Evolutionary conservation across 2,113 vertebrate genomes (phyloP).

Genomic region (Rattus norvegicus): GRCr8 NC_086037.1:48732001-48732500

Average conservation of each 20-base stretch:
- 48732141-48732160: neutral
- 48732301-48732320: constrained; percentile 1
- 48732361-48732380: constrained; percentile 32
- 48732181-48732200: neutral
- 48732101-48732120: neutral
- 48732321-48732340: neutral
- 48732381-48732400: neutral
- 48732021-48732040: neutral
- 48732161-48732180: neutral
- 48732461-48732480: neutral
- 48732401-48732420: neutral
- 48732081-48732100: constrained; percentile 29
- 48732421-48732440: neutral
- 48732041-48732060: neutral
- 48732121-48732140: neutral
- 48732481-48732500: neutral
- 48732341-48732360: neutral
- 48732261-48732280: neutral
- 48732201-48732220: neutral
- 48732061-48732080: constrained; percentile 28
- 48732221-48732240: neutral
- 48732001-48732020: neutral
- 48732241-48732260: neutral
- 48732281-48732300: neutral
- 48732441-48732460: constrained; percentile 14